phyloP scores from a whole-genome alignment of 1,140 invertebrate species.

The Calephelis virginiensis region DNA sequence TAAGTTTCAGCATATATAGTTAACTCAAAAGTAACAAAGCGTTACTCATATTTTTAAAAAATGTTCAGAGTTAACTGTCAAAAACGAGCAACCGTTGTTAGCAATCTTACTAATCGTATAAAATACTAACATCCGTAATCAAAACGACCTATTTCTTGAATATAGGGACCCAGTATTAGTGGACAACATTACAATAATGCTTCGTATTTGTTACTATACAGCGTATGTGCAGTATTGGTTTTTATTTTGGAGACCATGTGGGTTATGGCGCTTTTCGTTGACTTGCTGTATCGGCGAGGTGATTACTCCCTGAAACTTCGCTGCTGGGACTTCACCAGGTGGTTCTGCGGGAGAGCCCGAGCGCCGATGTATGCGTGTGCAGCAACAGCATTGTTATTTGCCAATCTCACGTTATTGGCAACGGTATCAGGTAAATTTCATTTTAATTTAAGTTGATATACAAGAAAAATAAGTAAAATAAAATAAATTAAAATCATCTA shows the following conservation, averaged over 20 bases:
- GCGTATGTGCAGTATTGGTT: slow-evolving; percentile 54
- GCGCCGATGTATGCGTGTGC: slow-evolving; percentile 67
- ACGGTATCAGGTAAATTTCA: slow-evolving; percentile 50
- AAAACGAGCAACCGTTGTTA: too few species aligned
- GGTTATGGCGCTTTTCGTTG: slow-evolving; percentile 65
- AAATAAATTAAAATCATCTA: too few species aligned
- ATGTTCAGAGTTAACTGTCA: too few species aligned
- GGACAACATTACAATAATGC: too few species aligned
- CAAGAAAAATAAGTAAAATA: too few species aligned
- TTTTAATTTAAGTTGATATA: neutral
- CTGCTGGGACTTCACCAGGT: slow-evolving; percentile 68
- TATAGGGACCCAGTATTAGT: too few species aligned
- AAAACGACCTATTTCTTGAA: too few species aligned
- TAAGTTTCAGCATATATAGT: too few species aligned
- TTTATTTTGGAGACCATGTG: slow-evolving; percentile 72
- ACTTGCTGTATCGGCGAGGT: slow-evolving; percentile 60
- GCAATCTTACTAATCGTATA: too few species aligned
- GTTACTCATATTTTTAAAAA: too few species aligned
- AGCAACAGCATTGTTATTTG: slow-evolving; percentile 62
- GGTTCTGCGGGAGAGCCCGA: slow-evolving; percentile 62
- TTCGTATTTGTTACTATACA: slow-evolving; percentile 23
- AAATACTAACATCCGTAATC: too few species aligned
- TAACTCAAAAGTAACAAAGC: too few species aligned
- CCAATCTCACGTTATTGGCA: slow-evolving; percentile 55
- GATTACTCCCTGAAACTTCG: slow-evolving; percentile 63